Percentiles rank a stretch among this genome's conserved stretches.
Evolutionary conservation across 2,113 vertebrate species (phyloP).

Genomic region (Bombycilla garrulus): DNA sequence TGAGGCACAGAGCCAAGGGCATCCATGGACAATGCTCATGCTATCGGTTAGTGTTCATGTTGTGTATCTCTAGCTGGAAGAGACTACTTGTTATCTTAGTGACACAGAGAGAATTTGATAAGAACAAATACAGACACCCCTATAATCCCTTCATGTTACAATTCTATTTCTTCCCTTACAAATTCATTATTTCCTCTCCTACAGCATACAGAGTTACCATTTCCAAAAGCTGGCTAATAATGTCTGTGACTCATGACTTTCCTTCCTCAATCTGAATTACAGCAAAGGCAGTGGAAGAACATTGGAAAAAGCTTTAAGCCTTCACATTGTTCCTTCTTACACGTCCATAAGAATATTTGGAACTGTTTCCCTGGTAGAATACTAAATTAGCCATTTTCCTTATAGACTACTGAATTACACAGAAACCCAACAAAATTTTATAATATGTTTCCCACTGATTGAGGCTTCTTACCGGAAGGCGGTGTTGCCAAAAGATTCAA

Average conservation of each 20-base stretch:
- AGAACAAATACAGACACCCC: not conserved
- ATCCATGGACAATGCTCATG: not conserved
- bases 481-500: not conserved
- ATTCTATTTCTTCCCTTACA: not conserved
- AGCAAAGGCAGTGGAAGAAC: not conserved
- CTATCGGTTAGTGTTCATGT: not conserved
- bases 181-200: not conserved
- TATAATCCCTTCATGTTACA: not conserved
- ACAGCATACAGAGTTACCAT: not conserved
- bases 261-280: not conserved
- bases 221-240: not conserved
- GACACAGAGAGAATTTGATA: not conserved
- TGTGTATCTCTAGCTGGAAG: not conserved
- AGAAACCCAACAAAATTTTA: not conserved
- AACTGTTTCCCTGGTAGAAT: not conserved
- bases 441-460: not conserved
- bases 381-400: not conserved
- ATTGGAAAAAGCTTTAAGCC: not conserved
- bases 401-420: not conserved
- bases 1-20: not conserved
- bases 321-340: not conserved
- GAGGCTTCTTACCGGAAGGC: constrained; percentile 62
- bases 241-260: not conserved
- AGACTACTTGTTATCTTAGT: not conserved
- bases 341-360: not conserved